Base-by-base conservation (phyloP, 2,113 vertebrate genomes). In the Nansenia antarctica region DNA sequence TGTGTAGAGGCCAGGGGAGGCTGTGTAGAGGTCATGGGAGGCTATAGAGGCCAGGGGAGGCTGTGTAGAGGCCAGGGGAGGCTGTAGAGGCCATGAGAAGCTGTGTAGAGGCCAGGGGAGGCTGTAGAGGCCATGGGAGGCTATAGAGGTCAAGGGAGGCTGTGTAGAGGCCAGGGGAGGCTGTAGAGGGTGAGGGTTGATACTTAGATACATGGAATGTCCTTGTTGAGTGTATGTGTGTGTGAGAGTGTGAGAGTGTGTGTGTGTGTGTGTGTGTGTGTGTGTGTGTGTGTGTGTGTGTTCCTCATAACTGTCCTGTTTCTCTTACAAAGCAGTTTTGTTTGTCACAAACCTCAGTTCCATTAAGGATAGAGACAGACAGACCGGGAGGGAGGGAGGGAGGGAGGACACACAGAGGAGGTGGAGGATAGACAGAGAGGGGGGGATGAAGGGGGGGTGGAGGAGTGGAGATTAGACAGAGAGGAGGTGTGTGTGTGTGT, bases 331-430 rank as follows among this genome's bases (percentile, higher is more conserved):
- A 62, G 66, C 32, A 39, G 35, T 35, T 58, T 52, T 73, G 74
- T 79, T 76, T 37, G 54, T 72, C 61, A 71, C 39, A 30, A 30
- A 47, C 31, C 20, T 64, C 69, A 73, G 47, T 62, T 74, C 67
- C 52, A 77, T 78, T 82, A 72, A 18, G 53, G 74, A 76, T 54
- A 52, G 14, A 75, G 42, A 67, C n/a, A 63, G 49, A 66, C 53
- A 53, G 55, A 68, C 63, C 53, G 26, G 47, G 32, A 74, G 8
- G 0, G 59, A 62, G 60, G 15, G 60, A 24, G 27, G 31, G 35
- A 29, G n/a, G 70, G 15, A 66, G 47, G n/a, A n/a, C n/a, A n/a
- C n/a, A 68, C 9, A 18, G 59, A 72, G 35, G 52, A 45, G 58
- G 53, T 34, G 59, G 22, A 47, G 15, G 29, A 30, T 39, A 66